Conservation (phyloP, 2,113 vertebrate species). For the Stegastes partitus region DNA sequence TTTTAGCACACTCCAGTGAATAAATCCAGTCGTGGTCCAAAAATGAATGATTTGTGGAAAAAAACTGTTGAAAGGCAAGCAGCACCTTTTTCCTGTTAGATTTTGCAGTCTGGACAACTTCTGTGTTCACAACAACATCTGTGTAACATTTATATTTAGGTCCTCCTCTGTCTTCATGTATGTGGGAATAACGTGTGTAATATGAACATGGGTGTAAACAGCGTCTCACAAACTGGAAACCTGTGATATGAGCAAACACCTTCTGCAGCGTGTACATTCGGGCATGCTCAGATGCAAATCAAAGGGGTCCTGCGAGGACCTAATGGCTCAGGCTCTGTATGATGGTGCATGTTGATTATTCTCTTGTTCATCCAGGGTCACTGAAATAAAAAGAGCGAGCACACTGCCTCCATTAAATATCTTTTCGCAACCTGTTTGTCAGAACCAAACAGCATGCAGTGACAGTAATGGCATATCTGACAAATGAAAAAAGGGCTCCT, state of each 20-base stretch:
- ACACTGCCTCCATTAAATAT: conserved; percentile 61
- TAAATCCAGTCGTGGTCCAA: no score
- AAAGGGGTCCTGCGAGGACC: conserved; percentile 40
- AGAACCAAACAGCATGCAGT: conserved; percentile 27
- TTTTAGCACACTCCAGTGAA: no score
- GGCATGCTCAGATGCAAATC: conserved; percentile 32
- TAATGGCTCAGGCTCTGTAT: conserved; percentile 66
- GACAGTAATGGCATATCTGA: conserved; percentile 13
- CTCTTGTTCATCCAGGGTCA: conserved; percentile 43
- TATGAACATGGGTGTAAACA: neutral
- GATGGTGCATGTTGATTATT: conserved; percentile 62
- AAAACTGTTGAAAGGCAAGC: no score
- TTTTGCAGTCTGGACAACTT: no score
- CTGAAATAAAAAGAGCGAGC: conserved; percentile 55
- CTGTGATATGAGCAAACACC: conserved; percentile 1
- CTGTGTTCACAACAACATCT: no score
- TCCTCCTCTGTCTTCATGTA: neutral
- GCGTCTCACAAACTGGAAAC: conserved; percentile 11
- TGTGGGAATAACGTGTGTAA: neutral
- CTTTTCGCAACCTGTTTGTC: conserved; percentile 37
- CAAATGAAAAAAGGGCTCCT: conserved; percentile 39
- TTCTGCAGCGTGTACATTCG: conserved; percentile 1
- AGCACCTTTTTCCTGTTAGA: no score
- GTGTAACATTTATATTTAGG: neutral
- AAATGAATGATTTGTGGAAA: no score